Conservation (phyloP, 2,797 vertebrate species). For the Macropus fuliginosus region DNA sequence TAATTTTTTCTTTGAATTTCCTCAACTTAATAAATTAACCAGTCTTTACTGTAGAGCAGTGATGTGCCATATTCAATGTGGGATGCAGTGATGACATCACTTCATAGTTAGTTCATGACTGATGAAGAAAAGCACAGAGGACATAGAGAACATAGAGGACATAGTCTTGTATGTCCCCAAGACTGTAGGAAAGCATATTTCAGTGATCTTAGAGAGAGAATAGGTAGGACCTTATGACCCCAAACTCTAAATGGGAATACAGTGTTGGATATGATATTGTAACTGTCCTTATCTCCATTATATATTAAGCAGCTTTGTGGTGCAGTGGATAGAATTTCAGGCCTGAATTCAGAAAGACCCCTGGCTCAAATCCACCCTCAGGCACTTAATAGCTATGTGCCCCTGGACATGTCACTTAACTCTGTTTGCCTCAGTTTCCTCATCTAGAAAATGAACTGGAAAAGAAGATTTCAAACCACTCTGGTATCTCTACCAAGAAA, state of each 20-base stretch:
- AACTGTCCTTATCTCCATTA: background rate
- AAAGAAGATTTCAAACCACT: background rate
- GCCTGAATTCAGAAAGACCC: background rate
- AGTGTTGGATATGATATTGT: background rate
- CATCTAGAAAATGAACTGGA: background rate
- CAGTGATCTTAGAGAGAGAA: background rate
- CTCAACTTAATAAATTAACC: background rate
- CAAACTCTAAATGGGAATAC: background rate
- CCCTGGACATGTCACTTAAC: background rate
- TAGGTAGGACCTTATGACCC: background rate
- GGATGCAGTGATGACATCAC: background rate
- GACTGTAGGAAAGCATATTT: background rate
- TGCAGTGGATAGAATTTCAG: background rate
- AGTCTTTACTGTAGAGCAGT: background rate
- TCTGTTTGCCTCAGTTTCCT: background rate
- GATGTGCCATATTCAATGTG: background rate
- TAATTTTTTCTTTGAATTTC: conserved; percentile 1
- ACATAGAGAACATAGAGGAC: background rate
- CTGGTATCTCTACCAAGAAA: background rate
- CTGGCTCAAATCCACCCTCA: background rate
- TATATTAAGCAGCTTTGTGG: background rate
- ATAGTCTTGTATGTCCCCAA: background rate
- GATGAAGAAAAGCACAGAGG: background rate
- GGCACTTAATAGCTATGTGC: too few relatives aligned
- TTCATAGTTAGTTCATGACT: background rate